Evolutionary conservation across 2,113 vertebrate species (phyloP).

Genomic region (Gallinago jamesoni): DNA sequence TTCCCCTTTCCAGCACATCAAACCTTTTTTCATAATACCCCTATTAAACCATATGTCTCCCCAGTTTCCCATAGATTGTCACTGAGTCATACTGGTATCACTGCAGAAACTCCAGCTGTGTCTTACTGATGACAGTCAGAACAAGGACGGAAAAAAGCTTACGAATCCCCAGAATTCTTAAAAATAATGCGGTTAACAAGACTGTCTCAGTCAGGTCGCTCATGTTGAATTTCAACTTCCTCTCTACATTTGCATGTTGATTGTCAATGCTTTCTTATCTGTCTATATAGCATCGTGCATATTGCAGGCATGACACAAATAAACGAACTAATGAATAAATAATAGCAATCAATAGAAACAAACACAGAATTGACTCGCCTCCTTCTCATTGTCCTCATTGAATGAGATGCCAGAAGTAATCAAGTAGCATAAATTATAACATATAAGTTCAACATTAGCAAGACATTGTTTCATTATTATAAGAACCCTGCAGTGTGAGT

Average conservation of each 20-base stretch:
- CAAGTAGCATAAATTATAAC: constrained; percentile 38
- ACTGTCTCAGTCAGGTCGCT: not conserved
- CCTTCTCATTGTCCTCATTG: not conserved
- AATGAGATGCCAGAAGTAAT: constrained; percentile 12
- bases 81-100: not conserved
- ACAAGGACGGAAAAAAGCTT: not conserved
- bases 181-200: not conserved
- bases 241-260: not conserved
- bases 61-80: not conserved
- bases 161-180: not conserved
- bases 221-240: not conserved
- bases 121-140: not conserved
- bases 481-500: not conserved
- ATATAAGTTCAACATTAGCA: not conserved
- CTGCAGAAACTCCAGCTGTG: not conserved
- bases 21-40: not conserved
- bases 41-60: not conserved
- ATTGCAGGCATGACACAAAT: not conserved
- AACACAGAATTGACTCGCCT: not conserved
- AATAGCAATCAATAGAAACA: constrained; percentile 49
- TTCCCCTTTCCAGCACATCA: not conserved
- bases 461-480: constrained; percentile 2
- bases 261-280: not conserved
- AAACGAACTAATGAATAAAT: constrained; percentile 59
- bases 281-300: not conserved